Evolutionary conservation across 2,888 invertebrate species (phyloP).

Genomic region (Caenorhabditis macrosperma): DNA sequence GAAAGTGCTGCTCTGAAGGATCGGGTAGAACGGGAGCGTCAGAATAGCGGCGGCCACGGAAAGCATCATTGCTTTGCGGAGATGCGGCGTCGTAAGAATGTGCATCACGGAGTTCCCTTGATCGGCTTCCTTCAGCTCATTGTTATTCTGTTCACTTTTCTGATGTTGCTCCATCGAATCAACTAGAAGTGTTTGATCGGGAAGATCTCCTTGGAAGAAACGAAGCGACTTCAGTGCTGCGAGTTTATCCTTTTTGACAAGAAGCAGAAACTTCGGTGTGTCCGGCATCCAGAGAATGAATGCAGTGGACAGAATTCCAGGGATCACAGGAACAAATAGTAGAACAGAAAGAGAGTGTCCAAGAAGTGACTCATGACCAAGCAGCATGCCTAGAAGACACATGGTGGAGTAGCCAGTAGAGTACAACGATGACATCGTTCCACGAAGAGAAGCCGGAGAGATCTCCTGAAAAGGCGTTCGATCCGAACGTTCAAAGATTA

Average conservation of each 20-base stretch:
- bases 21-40: constrained; percentile 77
- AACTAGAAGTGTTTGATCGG: constrained; percentile 45
- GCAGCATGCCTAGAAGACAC: constrained; percentile 77
- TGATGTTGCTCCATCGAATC: constrained; percentile 57
- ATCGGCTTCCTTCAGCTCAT: constrained; percentile 9
- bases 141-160: constrained; percentile 35
- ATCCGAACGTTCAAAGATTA: not conserved
- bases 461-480: constrained; percentile 69
- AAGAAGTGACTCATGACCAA: constrained; percentile 70
- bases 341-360: constrained; percentile 74
- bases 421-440: constrained; percentile 75
- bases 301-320: constrained; percentile 70
- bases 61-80: constrained; percentile 71
- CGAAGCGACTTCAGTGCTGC: constrained; percentile 65
- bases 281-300: constrained; percentile 74
- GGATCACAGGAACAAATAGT: constrained; percentile 74
- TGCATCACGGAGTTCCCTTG: constrained; percentile 46
- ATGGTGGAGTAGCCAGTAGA: constrained; percentile 75
- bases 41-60: constrained; percentile 71
- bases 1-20: constrained; percentile 74
- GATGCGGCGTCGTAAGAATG: constrained; percentile 66
- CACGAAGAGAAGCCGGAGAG: constrained; percentile 74
- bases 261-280: constrained; percentile 75
- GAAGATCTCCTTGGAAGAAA: constrained; percentile 72
- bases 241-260: constrained; percentile 62